phyloP scores from a whole-genome alignment of 2,888 invertebrate genomes.

The Eupithecia subumbrata region DNA sequence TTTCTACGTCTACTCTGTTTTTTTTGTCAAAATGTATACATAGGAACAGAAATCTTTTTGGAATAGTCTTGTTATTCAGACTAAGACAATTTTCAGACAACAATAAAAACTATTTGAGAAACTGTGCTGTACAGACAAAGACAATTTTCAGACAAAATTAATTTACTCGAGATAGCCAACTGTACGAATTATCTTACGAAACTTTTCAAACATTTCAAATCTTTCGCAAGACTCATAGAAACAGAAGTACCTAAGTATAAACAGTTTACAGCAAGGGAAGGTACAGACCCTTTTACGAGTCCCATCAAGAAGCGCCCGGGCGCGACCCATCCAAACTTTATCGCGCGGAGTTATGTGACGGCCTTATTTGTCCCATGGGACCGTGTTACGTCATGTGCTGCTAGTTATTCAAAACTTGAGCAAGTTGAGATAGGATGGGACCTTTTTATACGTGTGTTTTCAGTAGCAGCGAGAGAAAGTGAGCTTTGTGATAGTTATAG shows the following conservation, averaged over 20 bases:
- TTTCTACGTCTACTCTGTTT: no score
- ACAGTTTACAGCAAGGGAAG: not conserved
- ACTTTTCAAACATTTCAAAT: not conserved
- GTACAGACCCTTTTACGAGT: not conserved
- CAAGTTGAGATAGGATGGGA: not conserved
- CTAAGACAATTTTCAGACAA: no score
- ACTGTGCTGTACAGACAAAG: no score
- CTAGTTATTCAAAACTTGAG: conserved; percentile 3
- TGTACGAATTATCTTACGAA: no score
- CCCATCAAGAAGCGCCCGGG: not conserved
- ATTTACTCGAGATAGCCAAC: no score
- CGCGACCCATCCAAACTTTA: not conserved
- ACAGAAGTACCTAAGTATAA: not conserved
- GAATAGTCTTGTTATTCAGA: no score
- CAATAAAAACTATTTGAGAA: no score
- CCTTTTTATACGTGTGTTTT: not conserved
- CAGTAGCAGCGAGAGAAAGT: no score
- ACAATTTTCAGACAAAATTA: no score
- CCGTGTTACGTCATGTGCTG: not conserved
- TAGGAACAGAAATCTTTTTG: no score
- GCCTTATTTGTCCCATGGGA: not conserved
- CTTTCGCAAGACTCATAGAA: not conserved
- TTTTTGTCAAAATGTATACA: no score
- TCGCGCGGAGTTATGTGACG: not conserved
- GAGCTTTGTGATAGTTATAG: no score